A percentile compares a stretch with the other conserved stretches of the same genome.
These are phyloP conservation scores for Trematomus loennbergii DNA, from an alignment of 2,113 vertebrate species.

Conservation along the genomic window DNA sequence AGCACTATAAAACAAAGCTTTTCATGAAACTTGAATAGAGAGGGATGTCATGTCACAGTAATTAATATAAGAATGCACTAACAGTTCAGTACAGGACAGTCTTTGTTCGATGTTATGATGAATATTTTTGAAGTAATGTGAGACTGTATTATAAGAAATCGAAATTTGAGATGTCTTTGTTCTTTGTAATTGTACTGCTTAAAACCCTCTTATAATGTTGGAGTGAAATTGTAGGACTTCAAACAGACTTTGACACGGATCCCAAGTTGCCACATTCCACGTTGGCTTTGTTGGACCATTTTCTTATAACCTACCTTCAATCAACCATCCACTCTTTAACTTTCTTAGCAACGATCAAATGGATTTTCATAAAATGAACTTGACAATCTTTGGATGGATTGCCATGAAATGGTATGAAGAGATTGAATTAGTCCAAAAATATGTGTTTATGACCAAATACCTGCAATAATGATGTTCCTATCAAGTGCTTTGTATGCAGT, in stretches of 20 bases:
- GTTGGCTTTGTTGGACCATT: too few species aligned
- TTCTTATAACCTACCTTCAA: too few species aligned
- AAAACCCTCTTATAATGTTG: background rate
- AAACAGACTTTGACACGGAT: too few species aligned
- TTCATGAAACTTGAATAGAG: background rate
- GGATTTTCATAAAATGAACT: background rate
- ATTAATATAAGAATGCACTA: background rate
- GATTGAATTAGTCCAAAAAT: too few species aligned
- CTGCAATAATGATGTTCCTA: too few species aligned
- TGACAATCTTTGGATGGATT: too few species aligned
- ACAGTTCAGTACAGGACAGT: background rate
- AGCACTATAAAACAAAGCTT: background rate
- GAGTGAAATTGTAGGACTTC: too few species aligned
- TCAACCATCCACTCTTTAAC: too few species aligned
- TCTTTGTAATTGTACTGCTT: background rate
- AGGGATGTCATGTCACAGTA: background rate
- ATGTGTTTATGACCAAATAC: too few species aligned
- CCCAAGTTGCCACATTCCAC: too few species aligned
- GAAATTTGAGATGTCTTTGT: background rate
- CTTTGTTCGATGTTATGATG: background rate
- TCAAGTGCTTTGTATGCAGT: too few species aligned
- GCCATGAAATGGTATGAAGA: too few species aligned
- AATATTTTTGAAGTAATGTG: background rate
- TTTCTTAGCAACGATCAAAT: background rate
- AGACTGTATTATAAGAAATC: background rate